Conservation (phyloP, 2,113 vertebrate species). For the Rhinogobius similis region DNA sequence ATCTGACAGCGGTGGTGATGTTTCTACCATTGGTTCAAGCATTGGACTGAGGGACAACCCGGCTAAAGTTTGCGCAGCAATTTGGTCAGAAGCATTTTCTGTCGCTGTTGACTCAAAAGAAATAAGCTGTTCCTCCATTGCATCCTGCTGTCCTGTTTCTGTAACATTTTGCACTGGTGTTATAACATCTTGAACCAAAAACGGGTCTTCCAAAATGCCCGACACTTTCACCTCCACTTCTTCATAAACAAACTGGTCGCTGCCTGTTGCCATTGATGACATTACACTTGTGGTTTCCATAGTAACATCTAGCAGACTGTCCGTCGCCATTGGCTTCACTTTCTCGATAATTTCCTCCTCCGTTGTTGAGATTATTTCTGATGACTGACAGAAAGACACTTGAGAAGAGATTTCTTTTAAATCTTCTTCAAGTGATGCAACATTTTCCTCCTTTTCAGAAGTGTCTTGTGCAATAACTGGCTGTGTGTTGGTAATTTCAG, state of each 20-base stretch:
- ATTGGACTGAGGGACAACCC: conserved; percentile 6
- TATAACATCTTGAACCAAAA: background rate
- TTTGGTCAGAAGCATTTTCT: background rate
- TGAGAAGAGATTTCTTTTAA: conserved; percentile 16
- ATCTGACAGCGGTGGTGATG: background rate
- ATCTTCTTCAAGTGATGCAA: conserved; percentile 2
- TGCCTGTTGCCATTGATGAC: background rate
- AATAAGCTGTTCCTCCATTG: conserved; percentile 40
- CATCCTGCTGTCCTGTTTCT: background rate
- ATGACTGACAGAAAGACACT: background rate
- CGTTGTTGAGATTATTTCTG: conserved; percentile 6
- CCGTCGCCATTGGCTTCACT: conserved; percentile 10
- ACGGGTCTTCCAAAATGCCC: background rate
- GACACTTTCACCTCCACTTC: background rate
- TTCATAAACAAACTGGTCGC: background rate
- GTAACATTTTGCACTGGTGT: background rate
- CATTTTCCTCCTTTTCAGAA: conserved; percentile 1
- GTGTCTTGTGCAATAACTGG: conserved; percentile 22
- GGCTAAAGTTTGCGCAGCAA: background rate
- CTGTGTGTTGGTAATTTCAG: background rate
- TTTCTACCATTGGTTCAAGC: conserved; percentile 5
- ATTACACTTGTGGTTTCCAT: background rate
- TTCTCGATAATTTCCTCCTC: background rate
- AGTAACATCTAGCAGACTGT: conserved; percentile 10
- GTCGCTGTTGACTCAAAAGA: conserved; percentile 25